phyloP scores from a whole-genome alignment of 1,140 invertebrate genomes.

The Ostrea denselamellosa region DNA sequence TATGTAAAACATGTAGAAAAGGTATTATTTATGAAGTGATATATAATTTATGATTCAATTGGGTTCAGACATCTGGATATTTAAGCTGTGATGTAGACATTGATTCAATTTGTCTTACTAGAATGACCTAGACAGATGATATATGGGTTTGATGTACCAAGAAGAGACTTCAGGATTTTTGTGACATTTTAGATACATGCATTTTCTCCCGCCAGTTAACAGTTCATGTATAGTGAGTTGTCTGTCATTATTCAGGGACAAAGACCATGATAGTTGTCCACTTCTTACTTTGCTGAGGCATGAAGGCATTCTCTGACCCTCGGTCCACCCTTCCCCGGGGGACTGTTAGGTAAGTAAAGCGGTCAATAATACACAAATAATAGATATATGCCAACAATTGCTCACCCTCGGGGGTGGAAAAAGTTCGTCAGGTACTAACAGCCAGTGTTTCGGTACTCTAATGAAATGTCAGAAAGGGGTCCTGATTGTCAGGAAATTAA shows the following conservation, averaged over 20 bases:
- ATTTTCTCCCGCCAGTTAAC: not conserved
- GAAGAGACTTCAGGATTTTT: not conserved
- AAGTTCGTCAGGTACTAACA: not conserved
- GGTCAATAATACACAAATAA: not conserved
- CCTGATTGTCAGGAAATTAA: not conserved
- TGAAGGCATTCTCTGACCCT: not conserved
- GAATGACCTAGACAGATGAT: not conserved
- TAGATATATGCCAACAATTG: not conserved
- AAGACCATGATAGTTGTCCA: not conserved
- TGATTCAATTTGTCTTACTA: not conserved
- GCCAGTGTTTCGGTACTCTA: not conserved
- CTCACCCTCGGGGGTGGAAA: not conserved
- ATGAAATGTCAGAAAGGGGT: not conserved
- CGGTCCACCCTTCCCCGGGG: slow-evolving; percentile 10
- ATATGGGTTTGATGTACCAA: not conserved
- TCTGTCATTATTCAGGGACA: not conserved
- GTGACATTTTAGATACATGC: not conserved
- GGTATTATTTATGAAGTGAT: not conserved
- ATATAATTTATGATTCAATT: not conserved
- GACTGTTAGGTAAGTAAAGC: slow-evolving; percentile 9
- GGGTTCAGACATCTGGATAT: not conserved
- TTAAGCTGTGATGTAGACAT: not conserved
- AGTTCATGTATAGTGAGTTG: not conserved
- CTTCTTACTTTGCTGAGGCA: not conserved
- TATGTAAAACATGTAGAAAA: not conserved